A percentile compares a stretch with the other conserved stretches of the same genome.
Evolutionary conservation across 2,888 invertebrate genomes (phyloP).

Genomic region (Tineola bisselliella): DNA sequence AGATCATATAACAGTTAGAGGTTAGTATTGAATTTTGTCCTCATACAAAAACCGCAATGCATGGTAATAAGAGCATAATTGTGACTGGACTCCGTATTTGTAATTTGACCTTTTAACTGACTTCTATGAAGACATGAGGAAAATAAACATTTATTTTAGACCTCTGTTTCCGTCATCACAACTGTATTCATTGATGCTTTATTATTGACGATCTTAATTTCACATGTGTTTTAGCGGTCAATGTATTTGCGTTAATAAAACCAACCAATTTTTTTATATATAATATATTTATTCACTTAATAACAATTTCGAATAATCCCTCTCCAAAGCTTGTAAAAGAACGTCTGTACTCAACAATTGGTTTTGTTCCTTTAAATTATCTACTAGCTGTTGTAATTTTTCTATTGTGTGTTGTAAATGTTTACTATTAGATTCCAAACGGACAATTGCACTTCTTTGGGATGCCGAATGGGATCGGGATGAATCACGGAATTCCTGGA

Average conservation of each 20-base stretch:
- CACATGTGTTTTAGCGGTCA: too few relatives aligned
- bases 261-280: too few relatives aligned
- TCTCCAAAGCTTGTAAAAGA: conserved; percentile 34
- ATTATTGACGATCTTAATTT: too few relatives aligned
- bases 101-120: not conserved
- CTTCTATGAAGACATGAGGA: not conserved
- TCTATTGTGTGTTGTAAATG: conserved; percentile 26
- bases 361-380: conserved; percentile 42
- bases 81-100: not conserved
- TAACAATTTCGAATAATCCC: conserved; percentile 40
- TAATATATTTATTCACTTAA: conserved; percentile 8
- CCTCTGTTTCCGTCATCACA: too few relatives aligned
- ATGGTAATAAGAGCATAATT: too few relatives aligned
- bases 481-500: conserved; percentile 44
- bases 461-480: conserved; percentile 34
- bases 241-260: too few relatives aligned
- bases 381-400: conserved; percentile 37
- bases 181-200: too few relatives aligned
- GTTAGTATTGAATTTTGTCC: too few relatives aligned
- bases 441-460: conserved; percentile 35
- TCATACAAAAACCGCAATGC: too few relatives aligned
- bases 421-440: conserved; percentile 32
- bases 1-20: too few relatives aligned
- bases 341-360: conserved; percentile 29
- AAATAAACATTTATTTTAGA: too few relatives aligned